Percentiles rank a stretch among this genome's conserved stretches.
phyloP scores from a whole-genome alignment of 2,888 invertebrate species.

The Catocala nupta region DNA sequence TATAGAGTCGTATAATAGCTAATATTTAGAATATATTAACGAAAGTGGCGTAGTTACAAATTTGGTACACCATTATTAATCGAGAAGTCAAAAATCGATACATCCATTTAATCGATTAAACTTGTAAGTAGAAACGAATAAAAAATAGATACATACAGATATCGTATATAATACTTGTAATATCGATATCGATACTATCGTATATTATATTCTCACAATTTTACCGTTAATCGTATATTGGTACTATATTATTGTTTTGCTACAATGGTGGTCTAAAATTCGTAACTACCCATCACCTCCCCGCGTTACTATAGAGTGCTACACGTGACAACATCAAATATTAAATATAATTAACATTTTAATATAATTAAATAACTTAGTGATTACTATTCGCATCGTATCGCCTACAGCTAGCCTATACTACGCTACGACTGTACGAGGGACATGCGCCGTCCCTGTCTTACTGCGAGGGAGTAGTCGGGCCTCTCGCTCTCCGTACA shows the following conservation, averaged over 20 bases:
- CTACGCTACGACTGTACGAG: slow-evolving; percentile 16
- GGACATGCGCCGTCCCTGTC: neutral
- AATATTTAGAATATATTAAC: slow-evolving; percentile 23
- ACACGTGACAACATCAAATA: slow-evolving; percentile 80
- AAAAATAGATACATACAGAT: too few relatives aligned
- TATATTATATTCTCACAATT: neutral
- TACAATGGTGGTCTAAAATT: slow-evolving; percentile 8
- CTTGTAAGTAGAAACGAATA: too few relatives aligned
- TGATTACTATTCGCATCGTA: slow-evolving; percentile 81
- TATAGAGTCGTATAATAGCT: slow-evolving; percentile 23
- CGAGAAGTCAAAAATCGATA: neutral
- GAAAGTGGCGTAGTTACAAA: slow-evolving; percentile 13
- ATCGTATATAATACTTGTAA: neutral
- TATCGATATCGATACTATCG: slow-evolving; percentile 3
- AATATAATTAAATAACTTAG: slow-evolving; percentile 79
- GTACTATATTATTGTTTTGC: too few relatives aligned
- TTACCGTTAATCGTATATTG: too few relatives aligned
- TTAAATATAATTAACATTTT: slow-evolving; percentile 66
- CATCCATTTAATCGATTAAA: too few relatives aligned
- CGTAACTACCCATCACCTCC: slow-evolving; percentile 14
- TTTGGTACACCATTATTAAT: slow-evolving; percentile 3
- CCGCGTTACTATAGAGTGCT: slow-evolving; percentile 53
- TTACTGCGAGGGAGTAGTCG: neutral
- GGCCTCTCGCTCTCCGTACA: slow-evolving; percentile 19
- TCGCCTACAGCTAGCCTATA: slow-evolving; percentile 68